Percentiles rank a stretch among this genome's conserved stretches.
phyloP scores from a whole-genome alignment of 2,113 vertebrate species.

The Indri indri region DNA sequence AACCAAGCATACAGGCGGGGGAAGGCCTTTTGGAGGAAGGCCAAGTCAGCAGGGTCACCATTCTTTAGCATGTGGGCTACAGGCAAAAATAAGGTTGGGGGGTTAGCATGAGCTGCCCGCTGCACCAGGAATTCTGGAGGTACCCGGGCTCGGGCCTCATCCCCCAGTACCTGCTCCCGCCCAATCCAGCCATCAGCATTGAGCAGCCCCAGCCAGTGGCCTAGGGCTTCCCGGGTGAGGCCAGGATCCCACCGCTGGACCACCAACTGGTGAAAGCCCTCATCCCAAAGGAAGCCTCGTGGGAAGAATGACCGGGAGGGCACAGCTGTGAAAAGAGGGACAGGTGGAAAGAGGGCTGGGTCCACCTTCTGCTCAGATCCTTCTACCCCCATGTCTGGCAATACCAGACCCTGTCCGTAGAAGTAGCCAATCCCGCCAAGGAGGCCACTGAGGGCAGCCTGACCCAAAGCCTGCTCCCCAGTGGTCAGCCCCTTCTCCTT shows the following conservation, averaged over 20 bases:
- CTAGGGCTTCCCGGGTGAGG: slow-evolving; percentile 88
- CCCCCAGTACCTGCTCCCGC: slow-evolving; percentile 94
- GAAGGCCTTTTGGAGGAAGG: slow-evolving; percentile 88
- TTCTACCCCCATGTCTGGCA: slow-evolving; percentile 84
- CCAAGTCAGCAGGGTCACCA: slow-evolving; percentile 70
- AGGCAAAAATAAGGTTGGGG: slow-evolving; percentile 89
- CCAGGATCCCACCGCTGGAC: slow-evolving; percentile 91
- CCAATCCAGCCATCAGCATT: slow-evolving; percentile 97
- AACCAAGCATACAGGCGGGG: slow-evolving; percentile 94
- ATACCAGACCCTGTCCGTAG: slow-evolving; percentile 90
- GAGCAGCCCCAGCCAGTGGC: slow-evolving; percentile 96
- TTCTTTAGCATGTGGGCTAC: slow-evolving; percentile 64
- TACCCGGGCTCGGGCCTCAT: slow-evolving; percentile 94
- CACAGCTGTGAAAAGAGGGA: slow-evolving; percentile 90
- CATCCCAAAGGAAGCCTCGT: slow-evolving; percentile 97
- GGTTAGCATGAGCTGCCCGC: slow-evolving; percentile 90
- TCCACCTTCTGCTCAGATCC: slow-evolving; percentile 73
- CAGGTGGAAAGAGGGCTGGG: slow-evolving; percentile 83
- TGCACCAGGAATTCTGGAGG: slow-evolving; percentile 92
- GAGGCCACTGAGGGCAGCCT: slow-evolving; percentile 92
- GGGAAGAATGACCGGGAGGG: slow-evolving; percentile 98
- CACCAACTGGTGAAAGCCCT: slow-evolving; percentile 96
- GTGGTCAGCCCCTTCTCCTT: slow-evolving; percentile 84
- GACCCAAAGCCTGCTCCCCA: slow-evolving; percentile 87
- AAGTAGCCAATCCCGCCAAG: slow-evolving; percentile 96